These are phyloP conservation scores for Bos indicus DNA, from an alignment of 2,113 vertebrate species.

Conservation along the genomic window DNA sequence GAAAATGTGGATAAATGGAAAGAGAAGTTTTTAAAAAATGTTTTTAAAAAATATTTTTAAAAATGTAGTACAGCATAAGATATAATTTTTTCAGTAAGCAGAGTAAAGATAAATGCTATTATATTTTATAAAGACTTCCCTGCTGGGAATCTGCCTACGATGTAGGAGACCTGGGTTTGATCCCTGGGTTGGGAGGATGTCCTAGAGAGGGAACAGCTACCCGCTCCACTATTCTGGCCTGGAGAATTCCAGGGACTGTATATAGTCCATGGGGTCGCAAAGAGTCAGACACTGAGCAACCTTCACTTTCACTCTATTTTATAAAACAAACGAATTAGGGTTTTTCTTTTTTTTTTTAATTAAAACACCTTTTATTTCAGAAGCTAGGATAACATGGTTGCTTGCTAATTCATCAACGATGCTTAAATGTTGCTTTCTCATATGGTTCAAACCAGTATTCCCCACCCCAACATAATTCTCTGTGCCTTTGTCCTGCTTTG, in stretches of 20 bases:
- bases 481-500: not conserved
- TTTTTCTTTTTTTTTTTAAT: slow-evolving; percentile 6
- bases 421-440: not conserved
- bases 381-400: not conserved
- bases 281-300: not conserved
- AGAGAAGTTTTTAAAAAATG: slow-evolving; percentile 22
- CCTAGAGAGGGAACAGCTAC: not conserved
- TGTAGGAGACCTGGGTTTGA: not conserved
- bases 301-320: not conserved
- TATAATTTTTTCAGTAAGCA: not conserved
- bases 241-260: not conserved
- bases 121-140: not conserved
- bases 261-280: not conserved
- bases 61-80: not conserved
- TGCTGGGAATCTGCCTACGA: not conserved
- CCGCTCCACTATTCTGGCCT: not conserved
- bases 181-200: not conserved
- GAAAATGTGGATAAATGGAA: not conserved
- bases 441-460: not conserved
- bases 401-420: not conserved
- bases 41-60: not conserved
- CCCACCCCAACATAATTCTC: not conserved
- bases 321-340: not conserved
- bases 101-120: not conserved
- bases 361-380: slow-evolving; percentile 1